Evolutionary conservation across 2,888 invertebrate species (phyloP).

Genomic region (Zeuzera pyrina): DNA sequence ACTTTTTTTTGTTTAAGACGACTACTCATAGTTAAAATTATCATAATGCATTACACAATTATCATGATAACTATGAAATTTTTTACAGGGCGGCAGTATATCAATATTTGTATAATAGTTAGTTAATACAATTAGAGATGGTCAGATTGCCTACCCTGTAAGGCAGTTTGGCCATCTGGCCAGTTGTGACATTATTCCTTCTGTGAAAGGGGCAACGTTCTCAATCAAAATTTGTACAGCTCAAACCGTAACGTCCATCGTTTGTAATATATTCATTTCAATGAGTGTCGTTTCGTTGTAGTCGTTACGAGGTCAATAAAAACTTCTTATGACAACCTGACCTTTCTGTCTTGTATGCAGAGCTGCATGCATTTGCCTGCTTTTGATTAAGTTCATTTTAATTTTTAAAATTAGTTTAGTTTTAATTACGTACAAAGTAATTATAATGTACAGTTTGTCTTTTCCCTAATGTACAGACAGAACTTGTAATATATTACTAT

Average conservation of each 20-base stretch:
- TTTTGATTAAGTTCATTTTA: constrained; percentile 76
- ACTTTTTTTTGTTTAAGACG: constrained; percentile 41
- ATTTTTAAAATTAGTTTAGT: constrained; percentile 72
- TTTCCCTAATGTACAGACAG: constrained; percentile 66
- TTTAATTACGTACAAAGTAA: constrained; percentile 67
- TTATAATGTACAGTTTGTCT: constrained; percentile 69
- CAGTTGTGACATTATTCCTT: constrained; percentile 89
- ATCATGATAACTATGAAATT: constrained; percentile 66
- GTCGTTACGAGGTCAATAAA: constrained; percentile 70
- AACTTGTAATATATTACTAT: constrained; percentile 71
- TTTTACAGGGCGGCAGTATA: constrained; percentile 71
- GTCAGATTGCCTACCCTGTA: constrained; percentile 56
- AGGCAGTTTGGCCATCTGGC: constrained; percentile 71
- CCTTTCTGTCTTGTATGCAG: constrained; percentile 76
- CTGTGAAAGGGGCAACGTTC: constrained; percentile 91
- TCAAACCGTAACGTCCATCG: constrained; percentile 69
- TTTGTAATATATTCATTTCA: constrained; percentile 72
- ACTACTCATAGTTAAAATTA: constrained; percentile 58
- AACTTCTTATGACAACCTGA: constrained; percentile 78
- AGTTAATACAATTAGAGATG: constrained; percentile 53
- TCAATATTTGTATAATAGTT: constrained; percentile 45
- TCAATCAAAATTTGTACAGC: constrained; percentile 69
- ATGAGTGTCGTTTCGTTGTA: constrained; percentile 82
- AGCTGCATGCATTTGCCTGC: constrained; percentile 81
- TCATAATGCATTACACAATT: constrained; percentile 24